phyloP scores from a whole-genome alignment of 2,797 vertebrate species.

The Clamator glandarius region DNA sequence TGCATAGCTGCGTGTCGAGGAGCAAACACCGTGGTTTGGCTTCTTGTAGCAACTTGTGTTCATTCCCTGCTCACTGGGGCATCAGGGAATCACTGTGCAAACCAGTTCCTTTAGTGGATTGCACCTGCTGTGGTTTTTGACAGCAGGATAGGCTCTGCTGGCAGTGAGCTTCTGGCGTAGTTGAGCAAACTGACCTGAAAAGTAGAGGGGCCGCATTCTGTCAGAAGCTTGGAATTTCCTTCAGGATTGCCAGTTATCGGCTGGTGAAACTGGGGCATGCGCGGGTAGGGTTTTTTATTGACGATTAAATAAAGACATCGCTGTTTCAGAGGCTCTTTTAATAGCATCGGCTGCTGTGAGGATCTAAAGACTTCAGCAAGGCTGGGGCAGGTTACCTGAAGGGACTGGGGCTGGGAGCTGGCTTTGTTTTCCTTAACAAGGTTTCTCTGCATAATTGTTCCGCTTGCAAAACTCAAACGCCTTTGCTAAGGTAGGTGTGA shows the following conservation, averaged over 20 bases:
- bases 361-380: accelerated
- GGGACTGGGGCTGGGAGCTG: not conserved
- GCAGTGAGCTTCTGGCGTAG: not conserved
- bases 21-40: not conserved
- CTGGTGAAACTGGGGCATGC: not conserved
- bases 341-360: accelerated
- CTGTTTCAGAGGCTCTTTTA: not conserved
- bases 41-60: not conserved
- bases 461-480: accelerated
- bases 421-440: not conserved
- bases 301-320: not conserved
- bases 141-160: not conserved
- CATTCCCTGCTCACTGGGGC: not conserved
- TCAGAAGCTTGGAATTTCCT: conserved; percentile 7
- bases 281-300: not conserved
- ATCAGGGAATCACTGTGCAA: not conserved
- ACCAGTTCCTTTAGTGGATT: not conserved
- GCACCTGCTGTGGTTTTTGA: not conserved
- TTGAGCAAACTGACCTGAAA: not conserved
- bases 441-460: not conserved
- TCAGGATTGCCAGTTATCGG: not conserved
- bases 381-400: not conserved
- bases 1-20: not conserved
- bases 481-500: not conserved
- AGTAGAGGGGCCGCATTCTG: not conserved